These are phyloP conservation scores for Tetramorium parvispinum DNA, from an alignment of 1,140 invertebrate species.

Conservation along the genomic window DNA sequence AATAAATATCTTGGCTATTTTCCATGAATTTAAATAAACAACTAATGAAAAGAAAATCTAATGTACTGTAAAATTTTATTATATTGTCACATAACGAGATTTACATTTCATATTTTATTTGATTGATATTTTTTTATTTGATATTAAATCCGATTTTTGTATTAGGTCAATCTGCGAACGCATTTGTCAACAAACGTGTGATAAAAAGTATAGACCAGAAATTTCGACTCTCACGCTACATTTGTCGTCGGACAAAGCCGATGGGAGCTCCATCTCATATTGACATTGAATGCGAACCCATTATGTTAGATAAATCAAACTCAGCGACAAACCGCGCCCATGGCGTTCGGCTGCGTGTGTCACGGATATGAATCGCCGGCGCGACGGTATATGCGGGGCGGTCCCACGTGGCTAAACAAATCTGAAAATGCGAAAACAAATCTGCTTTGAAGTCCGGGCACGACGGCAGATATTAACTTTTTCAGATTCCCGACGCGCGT, in stretches of 20 bases:
- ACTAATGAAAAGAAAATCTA: no score
- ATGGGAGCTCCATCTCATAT: constrained; percentile 9
- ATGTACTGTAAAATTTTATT: neutral
- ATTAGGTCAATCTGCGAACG: neutral
- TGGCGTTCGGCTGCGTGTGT: neutral
- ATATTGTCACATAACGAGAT: neutral
- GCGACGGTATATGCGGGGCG: neutral
- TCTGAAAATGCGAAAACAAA: constrained; percentile 81
- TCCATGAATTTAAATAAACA: neutral
- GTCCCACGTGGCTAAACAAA: constrained; percentile 75
- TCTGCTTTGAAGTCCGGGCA: constrained; percentile 82
- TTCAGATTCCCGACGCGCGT: constrained; percentile 80
- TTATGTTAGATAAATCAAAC: constrained; percentile 51
- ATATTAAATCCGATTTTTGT: neutral
- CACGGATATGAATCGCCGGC: neutral
- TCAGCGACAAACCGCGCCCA: neutral
- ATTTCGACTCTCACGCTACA: neutral
- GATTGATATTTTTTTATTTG: neutral
- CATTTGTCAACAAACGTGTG: neutral
- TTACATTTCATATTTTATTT: neutral
- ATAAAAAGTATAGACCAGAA: neutral
- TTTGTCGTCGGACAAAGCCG: constrained; percentile 13
- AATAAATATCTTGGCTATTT: neutral
- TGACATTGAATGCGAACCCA: constrained; percentile 23
- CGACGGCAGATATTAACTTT: constrained; percentile 83